Evolutionary conservation across 2,888 invertebrate species (phyloP), one percentile per base, ranked within the genome.

Genomic region (Lottia gigantea): DNA sequence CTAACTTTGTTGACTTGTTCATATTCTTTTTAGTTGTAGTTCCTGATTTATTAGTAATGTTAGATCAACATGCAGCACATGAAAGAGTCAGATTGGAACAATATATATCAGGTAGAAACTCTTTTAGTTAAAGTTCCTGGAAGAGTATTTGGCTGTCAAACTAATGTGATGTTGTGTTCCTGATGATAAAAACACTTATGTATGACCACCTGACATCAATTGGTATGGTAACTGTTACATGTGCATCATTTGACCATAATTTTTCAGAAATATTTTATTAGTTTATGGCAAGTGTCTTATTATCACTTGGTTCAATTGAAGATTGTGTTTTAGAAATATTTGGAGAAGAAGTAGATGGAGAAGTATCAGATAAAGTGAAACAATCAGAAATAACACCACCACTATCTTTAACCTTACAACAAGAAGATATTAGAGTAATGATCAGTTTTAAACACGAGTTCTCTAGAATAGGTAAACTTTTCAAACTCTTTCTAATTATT

Each of bases 21-120:
- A n/a, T n/a, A 31, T 31, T 31, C 31, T 8, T 40, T 40, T 40
- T 8, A 40, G 40, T 40, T 79, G 16, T 75, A 80, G 84, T 69
- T 19, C 71, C 71, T 46, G 75, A 75, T 47, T 69, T 87, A 71
- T 46, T 88, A 47, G 82, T 86, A 23, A 68, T 88, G 64, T 78
- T 95, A 86, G 96, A 96, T 89, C 96, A 95, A 88, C 96, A 96
- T 89, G 95, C 95, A 62, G 93, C 94, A 45, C 93, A 95, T 87
- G 96, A 96, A 89, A 91, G 96, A 85, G 92, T 95, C 74, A 90
- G 93, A 74, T 90, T 95, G 64, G 95, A 96, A 89, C 88, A 90
- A 71, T 91, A 95, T 72, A 89, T 92, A 15, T 71, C 78, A 81
- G 86, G 87, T 86, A 74, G 62, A 62, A 40, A 40, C 7, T 40